Evolutionary conservation across 2,113 vertebrate species (phyloP).

Genomic region (Vidua chalybeata): DNA sequence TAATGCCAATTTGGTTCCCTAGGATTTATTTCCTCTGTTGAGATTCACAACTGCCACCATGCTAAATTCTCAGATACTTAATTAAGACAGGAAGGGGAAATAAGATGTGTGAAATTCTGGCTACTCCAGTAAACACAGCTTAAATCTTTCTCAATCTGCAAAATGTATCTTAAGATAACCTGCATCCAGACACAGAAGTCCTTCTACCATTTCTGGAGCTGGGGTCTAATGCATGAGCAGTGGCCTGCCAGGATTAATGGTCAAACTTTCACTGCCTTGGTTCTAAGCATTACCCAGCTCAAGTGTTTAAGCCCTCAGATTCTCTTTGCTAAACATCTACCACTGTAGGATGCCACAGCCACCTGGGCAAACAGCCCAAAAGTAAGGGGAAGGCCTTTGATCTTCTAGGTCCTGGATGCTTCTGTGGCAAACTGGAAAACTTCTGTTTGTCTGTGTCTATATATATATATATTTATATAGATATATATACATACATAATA

Average conservation of each 20-base stretch:
- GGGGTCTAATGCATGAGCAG: not conserved
- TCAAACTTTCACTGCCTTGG: not conserved
- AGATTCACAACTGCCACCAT: not conserved
- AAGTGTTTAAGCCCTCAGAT: not conserved
- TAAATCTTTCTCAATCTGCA: not conserved
- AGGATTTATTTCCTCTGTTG: not conserved
- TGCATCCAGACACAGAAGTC: not conserved
- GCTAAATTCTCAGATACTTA: not conserved
- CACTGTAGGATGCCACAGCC: not conserved
- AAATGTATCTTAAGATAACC: not conserved
- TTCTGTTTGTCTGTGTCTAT: fast-evolving
- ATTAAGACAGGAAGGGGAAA: not conserved
- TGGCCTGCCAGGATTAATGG: not conserved
- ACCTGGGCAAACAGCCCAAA: not conserved
- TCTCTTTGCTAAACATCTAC: not conserved
- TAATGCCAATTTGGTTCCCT: not conserved
- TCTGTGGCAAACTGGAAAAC: not conserved
- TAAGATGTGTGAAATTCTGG: not conserved
- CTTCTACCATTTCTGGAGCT: not conserved
- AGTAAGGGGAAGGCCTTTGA: not conserved
- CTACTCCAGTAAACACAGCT: not conserved
- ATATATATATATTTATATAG: too few species aligned
- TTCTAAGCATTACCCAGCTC: not conserved
- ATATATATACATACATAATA: not conserved
- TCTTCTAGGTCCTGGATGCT: not conserved